Evolutionary conservation across 2,113 vertebrate species (phyloP).

Genomic region (Phasianus colchicus): DNA sequence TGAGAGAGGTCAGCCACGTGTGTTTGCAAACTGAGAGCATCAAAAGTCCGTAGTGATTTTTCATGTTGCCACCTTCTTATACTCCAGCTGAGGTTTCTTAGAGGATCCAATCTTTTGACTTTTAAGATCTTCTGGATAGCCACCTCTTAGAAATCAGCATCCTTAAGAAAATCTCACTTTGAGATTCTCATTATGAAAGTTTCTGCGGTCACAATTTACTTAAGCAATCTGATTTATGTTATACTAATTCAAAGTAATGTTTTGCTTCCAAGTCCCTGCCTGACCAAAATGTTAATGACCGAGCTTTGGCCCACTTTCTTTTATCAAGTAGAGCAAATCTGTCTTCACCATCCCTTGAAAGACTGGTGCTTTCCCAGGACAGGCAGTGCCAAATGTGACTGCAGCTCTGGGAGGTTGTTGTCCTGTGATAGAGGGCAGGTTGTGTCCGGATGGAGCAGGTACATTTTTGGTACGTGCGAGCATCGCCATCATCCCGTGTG

Average conservation of each 20-base stretch:
- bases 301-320: not conserved
- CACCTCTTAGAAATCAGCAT: not conserved
- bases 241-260: not conserved
- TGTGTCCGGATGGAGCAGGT: not conserved
- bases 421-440: not conserved
- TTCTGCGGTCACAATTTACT: not conserved
- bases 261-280: not conserved
- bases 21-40: not conserved
- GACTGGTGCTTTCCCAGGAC: rapidly evolving
- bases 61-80: not conserved
- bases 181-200: not conserved
- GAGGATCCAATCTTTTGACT: not conserved
- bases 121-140: not conserved
- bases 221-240: not conserved
- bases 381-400: not conserved
- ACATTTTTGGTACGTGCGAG: rapidly evolving
- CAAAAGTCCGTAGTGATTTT: not conserved
- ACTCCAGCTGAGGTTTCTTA: not conserved
- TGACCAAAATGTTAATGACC: not conserved
- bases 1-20: not conserved
- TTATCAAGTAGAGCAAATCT: not conserved
- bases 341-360: not conserved
- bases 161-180: not conserved
- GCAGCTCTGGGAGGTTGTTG: not conserved
- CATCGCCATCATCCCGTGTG: not conserved